phyloP scores from a whole-genome alignment of 2,888 invertebrate species.

The Chironomus riparius region DNA sequence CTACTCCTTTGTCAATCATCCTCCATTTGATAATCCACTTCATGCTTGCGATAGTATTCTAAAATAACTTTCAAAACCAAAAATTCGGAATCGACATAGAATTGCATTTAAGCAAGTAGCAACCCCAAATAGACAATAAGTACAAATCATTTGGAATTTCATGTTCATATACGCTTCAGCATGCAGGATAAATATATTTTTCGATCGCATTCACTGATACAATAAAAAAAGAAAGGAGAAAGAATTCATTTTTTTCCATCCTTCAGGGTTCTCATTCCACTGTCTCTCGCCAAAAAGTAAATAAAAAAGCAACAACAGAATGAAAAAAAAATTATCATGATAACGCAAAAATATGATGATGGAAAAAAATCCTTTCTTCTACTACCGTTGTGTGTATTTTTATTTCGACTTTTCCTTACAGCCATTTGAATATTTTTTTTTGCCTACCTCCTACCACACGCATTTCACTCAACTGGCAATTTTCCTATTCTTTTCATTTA shows the following conservation, averaged over 20 bases:
- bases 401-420: conserved; percentile 1
- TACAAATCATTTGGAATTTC: background rate
- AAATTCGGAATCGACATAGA: too few species aligned
- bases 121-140: background rate
- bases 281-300: conserved; percentile 6
- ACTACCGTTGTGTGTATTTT: background rate
- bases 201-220: conserved; percentile 24
- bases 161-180: background rate
- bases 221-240: conserved; percentile 8
- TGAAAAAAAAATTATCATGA: conserved; percentile 19
- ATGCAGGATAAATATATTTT: conserved; percentile 23
- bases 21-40: too few species aligned
- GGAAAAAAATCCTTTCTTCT: conserved; percentile 21
- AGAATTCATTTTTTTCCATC: background rate
- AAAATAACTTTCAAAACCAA: too few species aligned
- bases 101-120: background rate
- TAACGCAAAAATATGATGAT: conserved; percentile 27
- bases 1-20: too few species aligned
- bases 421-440: background rate
- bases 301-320: conserved; percentile 6
- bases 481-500: background rate
- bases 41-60: too few species aligned
- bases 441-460: background rate
- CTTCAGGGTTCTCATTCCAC: conserved; percentile 25
- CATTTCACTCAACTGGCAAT: background rate